Conservation (phyloP, 2,113 vertebrate genomes). For the Nicator chloris region DNA sequence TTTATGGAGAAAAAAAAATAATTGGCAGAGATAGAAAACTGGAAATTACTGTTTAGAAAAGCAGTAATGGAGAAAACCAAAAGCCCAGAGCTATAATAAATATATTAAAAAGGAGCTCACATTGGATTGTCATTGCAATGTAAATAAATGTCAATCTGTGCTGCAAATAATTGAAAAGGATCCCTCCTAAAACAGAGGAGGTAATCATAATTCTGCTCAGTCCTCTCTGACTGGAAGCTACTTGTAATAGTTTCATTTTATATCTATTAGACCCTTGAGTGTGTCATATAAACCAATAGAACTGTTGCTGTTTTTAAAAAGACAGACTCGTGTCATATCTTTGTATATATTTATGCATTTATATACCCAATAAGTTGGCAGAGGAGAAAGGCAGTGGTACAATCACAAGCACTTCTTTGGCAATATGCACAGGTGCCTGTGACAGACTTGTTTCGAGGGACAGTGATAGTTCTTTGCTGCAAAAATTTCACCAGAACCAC, state of each 20-base stretch:
- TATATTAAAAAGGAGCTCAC: not conserved
- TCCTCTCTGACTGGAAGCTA: not conserved
- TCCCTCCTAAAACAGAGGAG: not conserved
- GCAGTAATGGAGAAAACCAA: not conserved
- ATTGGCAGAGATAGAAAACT: not conserved
- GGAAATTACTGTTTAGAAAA: conserved; percentile 22
- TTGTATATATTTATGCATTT: not conserved
- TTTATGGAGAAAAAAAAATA: not conserved
- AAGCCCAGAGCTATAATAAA: not conserved
- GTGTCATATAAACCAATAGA: not conserved
- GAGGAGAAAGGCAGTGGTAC: not conserved
- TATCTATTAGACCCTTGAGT: not conserved
- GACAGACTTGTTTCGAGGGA: not conserved
- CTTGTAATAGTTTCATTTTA: not conserved
- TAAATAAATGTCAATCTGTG: conserved; percentile 11
- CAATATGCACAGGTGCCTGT: not conserved
- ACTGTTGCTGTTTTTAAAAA: not conserved
- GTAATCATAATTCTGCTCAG: not conserved
- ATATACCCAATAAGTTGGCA: not conserved
- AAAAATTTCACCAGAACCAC: not conserved
- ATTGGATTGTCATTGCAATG: not conserved
- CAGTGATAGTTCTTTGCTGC: not conserved
- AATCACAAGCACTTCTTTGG: not conserved
- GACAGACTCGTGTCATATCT: not conserved
- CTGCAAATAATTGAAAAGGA: not conserved